A percentile compares a stretch with the other conserved stretches of the same genome.
These are phyloP conservation scores for Aspidapion aeneum DNA, from an alignment of 2,888 invertebrate genomes.

Conservation along the genomic window DNA sequence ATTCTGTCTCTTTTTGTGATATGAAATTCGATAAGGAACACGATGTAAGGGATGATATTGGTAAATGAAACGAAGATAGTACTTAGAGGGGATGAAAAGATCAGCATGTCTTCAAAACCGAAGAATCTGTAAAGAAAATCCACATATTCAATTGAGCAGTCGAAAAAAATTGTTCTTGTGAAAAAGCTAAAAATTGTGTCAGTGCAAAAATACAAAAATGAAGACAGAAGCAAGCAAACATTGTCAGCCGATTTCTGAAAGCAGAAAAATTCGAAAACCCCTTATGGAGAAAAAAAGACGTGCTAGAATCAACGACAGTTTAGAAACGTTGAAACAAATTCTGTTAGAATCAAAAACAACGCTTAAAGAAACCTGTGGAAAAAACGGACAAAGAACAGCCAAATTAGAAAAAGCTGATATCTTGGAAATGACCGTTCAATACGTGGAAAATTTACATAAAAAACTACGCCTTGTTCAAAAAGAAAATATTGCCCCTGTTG, in stretches of 20 bases:
- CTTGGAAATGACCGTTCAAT: constrained; percentile 59
- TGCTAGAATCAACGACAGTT: constrained; percentile 53
- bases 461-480: constrained; percentile 26
- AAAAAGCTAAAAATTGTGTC: not conserved
- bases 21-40: too few relatives aligned
- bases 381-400: constrained; percentile 47
- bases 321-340: constrained; percentile 52
- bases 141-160: constrained; percentile 14
- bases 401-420: constrained; percentile 66
- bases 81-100: constrained; percentile 9
- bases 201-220: constrained; percentile 27
- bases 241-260: constrained; percentile 38
- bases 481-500: constrained; percentile 2
- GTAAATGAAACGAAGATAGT: too few relatives aligned
- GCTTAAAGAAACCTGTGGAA: constrained; percentile 37
- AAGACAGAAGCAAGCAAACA: constrained; percentile 33
- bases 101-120: constrained; percentile 18
- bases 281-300: constrained; percentile 54
- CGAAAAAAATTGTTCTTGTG: constrained; percentile 4
- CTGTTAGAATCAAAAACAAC: constrained; percentile 47
- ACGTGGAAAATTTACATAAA: constrained; percentile 53
- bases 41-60: too few relatives aligned
- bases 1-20: too few relatives aligned
- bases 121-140: constrained; percentile 5
- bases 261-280: constrained; percentile 51